Evolutionary conservation across 2,888 invertebrate genomes (phyloP).

Genomic region (Xanthia icteritia): DNA sequence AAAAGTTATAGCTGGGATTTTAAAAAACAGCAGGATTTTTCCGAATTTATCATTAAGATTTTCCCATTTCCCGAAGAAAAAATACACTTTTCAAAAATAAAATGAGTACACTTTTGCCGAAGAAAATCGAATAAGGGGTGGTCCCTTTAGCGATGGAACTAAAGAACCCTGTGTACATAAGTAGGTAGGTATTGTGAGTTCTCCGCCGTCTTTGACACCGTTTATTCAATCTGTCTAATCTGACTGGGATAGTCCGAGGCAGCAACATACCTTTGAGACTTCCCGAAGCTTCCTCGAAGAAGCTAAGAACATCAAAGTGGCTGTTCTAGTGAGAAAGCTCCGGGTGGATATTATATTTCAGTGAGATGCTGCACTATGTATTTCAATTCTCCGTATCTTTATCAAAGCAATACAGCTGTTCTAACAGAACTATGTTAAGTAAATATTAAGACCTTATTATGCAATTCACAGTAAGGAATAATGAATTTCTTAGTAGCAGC

Average conservation of each 20-base stretch:
- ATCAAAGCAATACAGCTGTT: background rate
- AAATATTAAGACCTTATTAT: background rate
- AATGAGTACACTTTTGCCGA: constrained; percentile 20
- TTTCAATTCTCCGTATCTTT: background rate
- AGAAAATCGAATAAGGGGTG: constrained; percentile 49
- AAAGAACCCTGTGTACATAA: constrained; percentile 7
- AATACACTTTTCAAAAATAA: background rate
- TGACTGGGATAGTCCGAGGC: constrained; percentile 32
- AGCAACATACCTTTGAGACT: constrained; percentile 51
- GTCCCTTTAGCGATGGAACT: constrained; percentile 16
- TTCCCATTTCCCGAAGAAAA: background rate
- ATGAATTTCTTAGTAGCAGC: background rate
- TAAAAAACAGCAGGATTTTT: background rate
- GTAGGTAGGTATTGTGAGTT: constrained; percentile 18
- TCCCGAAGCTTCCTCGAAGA: constrained; percentile 15
- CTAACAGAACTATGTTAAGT: background rate
- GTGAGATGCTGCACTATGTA: background rate
- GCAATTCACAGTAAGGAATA: background rate
- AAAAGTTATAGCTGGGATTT: constrained; percentile 8
- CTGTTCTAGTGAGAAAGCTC: constrained; percentile 4
- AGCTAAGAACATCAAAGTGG: constrained; percentile 45
- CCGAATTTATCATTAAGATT: background rate
- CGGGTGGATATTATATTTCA: constrained; percentile 3
- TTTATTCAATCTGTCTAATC: constrained; percentile 63
- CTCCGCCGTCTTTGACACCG: constrained; percentile 43